phyloP scores from a whole-genome alignment of 2,797 vertebrate genomes.

The Sternarchorhynchus goeldii region DNA sequence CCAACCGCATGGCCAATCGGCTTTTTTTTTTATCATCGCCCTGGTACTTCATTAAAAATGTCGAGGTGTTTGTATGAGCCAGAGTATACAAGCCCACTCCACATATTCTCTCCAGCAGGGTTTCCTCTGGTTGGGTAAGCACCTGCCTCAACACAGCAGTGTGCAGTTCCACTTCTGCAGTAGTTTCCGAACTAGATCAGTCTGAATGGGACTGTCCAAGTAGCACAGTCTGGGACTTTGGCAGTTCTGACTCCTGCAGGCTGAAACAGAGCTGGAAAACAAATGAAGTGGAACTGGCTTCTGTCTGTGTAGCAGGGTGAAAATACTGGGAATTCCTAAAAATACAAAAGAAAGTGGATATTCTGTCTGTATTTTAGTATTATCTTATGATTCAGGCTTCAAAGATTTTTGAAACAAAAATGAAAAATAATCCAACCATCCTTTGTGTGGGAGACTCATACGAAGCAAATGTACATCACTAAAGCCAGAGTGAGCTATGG shows the following conservation, averaged over 20 bases:
- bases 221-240: slow-evolving; percentile 23
- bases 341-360: too few species aligned
- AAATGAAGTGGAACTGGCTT: not conserved
- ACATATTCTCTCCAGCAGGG: slow-evolving; percentile 5
- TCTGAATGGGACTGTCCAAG: slow-evolving; percentile 34
- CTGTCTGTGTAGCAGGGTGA: too few species aligned
- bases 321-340: too few species aligned
- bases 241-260: not conserved
- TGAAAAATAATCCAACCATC: too few species aligned
- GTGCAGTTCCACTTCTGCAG: slow-evolving; percentile 33
- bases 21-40: slow-evolving; percentile 34
- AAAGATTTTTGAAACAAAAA: too few species aligned
- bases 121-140: slow-evolving; percentile 13
- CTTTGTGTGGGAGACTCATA: too few species aligned
- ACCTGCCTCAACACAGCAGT: not conserved
- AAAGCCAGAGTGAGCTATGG: too few species aligned
- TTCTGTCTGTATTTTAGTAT: too few species aligned
- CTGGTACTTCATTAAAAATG: slow-evolving; percentile 11
- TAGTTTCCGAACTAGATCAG: slow-evolving; percentile 35
- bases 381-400: too few species aligned
- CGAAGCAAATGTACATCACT: too few species aligned
- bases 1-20: slow-evolving; percentile 35
- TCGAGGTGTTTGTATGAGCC: slow-evolving; percentile 17
- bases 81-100: slow-evolving; percentile 4
- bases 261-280: not conserved